phyloP scores from a whole-genome alignment of 2,888 invertebrate species.

The Hyppa rectilinea region DNA sequence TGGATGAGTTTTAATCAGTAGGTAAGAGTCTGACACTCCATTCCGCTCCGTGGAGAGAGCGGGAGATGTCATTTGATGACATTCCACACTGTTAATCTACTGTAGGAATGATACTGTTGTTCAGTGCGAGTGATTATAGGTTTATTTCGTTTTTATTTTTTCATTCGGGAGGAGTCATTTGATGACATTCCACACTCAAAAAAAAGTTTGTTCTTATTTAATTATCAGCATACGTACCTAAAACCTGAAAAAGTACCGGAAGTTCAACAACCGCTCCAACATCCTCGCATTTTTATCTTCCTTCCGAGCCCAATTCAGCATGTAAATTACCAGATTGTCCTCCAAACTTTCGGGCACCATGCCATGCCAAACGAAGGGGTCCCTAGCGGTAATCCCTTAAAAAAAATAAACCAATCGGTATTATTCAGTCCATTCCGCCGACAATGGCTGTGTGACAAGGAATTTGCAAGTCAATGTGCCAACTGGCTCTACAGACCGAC shows the following conservation, averaged over 20 bases:
- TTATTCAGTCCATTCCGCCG: slow-evolving; percentile 48
- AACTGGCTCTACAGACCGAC: slow-evolving; percentile 32
- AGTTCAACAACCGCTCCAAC: slow-evolving; percentile 4
- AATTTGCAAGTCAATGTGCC: slow-evolving; percentile 68
- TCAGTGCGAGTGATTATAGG: too few species aligned
- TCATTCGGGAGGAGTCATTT: too few species aligned
- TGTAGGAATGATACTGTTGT: too few species aligned
- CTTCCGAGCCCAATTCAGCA: slow-evolving; percentile 20
- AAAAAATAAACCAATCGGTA: slow-evolving; percentile 38
- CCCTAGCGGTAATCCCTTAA: slow-evolving; percentile 30
- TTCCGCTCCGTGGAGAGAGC: too few species aligned
- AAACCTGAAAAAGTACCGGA: not conserved
- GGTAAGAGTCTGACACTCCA: too few species aligned
- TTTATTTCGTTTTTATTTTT: too few species aligned
- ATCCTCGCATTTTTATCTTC: slow-evolving; percentile 15
- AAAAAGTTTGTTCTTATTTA: too few species aligned
- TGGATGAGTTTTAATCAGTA: too few species aligned
- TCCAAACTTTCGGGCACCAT: slow-evolving; percentile 28
- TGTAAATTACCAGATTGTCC: slow-evolving; percentile 43
- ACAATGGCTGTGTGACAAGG: slow-evolving; percentile 53
- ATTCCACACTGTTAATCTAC: too few species aligned
- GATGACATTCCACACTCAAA: too few species aligned
- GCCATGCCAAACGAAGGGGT: slow-evolving; percentile 33
- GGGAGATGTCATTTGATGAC: too few species aligned
- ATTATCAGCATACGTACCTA: too few species aligned